phyloP scores from a whole-genome alignment of 1,140 invertebrate genomes.

The Trichonephila clavata region DNA sequence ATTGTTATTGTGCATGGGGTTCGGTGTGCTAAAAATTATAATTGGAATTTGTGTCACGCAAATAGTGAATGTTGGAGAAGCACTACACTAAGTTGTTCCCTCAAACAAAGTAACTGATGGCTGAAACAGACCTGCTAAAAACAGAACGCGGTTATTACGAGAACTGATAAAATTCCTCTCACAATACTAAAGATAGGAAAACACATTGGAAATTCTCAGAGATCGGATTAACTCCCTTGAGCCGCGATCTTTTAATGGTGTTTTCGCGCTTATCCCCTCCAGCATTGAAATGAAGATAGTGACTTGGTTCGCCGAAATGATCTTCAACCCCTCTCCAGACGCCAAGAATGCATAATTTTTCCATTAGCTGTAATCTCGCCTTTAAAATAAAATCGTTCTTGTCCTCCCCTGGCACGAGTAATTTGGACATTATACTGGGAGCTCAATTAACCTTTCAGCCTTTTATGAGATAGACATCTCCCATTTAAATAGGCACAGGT shows the following conservation, averaged over 20 bases:
- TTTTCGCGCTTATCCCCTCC: conserved; percentile 1
- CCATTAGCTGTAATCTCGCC: conserved; percentile 28
- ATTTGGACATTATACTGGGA: conserved; percentile 16
- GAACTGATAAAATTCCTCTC: neutral
- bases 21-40: too few relatives aligned
- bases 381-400: conserved; percentile 37
- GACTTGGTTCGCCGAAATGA: neutral
- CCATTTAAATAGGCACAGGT: neutral
- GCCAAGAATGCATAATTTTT: conserved; percentile 54
- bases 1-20: too few relatives aligned
- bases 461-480: conserved; percentile 32
- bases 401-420: neutral
- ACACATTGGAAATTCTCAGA: neutral
- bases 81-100: neutral
- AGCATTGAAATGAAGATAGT: conserved; percentile 8
- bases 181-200: neutral
- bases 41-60: too few relatives aligned
- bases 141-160: neutral
- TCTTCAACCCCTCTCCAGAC: neutral
- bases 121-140: neutral
- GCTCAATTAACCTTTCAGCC: conserved; percentile 40
- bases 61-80: too few relatives aligned
- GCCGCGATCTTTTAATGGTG: conserved; percentile 42
- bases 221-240: conserved; percentile 3
- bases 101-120: neutral